A percentile compares a stretch with the other conserved stretches of the same genome.
These are phyloP conservation scores for Caenorhabditis angaria DNA, from an alignment of 2,888 invertebrate genomes.

Conservation along the genomic window DNA sequence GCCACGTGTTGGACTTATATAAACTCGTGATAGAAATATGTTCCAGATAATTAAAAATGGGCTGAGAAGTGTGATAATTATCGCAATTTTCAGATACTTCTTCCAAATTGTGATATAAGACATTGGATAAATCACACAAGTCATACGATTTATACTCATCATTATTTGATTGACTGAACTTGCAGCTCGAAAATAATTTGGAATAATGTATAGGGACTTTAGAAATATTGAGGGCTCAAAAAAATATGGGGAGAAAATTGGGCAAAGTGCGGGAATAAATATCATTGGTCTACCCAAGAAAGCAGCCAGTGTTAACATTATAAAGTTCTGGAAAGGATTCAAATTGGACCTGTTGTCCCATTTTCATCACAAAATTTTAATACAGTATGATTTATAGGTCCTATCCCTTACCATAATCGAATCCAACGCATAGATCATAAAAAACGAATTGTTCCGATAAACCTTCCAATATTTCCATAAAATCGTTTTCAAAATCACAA, in stretches of 20 bases:
- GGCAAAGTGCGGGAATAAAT: constrained; percentile 16
- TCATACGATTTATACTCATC: constrained; percentile 26
- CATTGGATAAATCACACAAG: constrained; percentile 15
- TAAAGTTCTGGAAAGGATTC: constrained; percentile 4
- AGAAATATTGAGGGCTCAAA: constrained; percentile 5
- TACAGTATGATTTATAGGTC: too few relatives aligned
- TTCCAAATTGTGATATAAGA: constrained; percentile 10
- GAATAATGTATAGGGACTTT: constrained; percentile 10
- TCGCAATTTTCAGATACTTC: too few relatives aligned
- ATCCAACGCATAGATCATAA: constrained; percentile 6
- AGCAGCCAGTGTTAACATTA: constrained; percentile 9
- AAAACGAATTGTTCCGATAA: background rate
- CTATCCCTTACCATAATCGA: constrained; percentile 24
- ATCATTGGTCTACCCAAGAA: constrained; percentile 13
- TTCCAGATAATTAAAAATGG: too few relatives aligned
- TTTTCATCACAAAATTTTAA: too few relatives aligned
- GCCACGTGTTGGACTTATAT: background rate
- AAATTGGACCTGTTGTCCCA: too few relatives aligned
- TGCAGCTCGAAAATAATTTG: constrained; percentile 5
- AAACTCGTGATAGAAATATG: background rate
- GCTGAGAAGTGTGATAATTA: too few relatives aligned
- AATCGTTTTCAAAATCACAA: background rate
- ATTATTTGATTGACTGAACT: constrained; percentile 26
- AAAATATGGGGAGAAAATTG: constrained; percentile 13
- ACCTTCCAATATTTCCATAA: background rate